Evolutionary conservation across 2,797 vertebrate species (phyloP).

Genomic region (Podargus strigoides): DNA sequence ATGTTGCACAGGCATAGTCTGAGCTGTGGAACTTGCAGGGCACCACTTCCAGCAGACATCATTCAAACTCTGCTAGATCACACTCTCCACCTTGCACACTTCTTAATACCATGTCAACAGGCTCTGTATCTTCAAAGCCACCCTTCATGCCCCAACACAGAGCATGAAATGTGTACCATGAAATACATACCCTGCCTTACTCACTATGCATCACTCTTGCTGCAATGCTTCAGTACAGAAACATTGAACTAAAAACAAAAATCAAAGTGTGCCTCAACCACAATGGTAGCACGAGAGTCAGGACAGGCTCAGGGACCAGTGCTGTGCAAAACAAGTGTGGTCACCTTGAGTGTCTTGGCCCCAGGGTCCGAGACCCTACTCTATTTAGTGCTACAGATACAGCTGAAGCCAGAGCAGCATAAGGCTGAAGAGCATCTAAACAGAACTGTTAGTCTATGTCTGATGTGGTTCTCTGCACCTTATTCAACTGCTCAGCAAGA

Average conservation of each 20-base stretch:
- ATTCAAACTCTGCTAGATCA: background rate
- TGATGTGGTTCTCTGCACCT: background rate
- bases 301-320: background rate
- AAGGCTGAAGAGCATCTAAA: background rate
- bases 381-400: accelerated
- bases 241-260: background rate
- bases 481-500: background rate
- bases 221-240: background rate
- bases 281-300: background rate
- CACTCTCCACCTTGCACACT: background rate
- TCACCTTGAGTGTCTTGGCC: accelerated
- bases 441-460: background rate
- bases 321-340: background rate
- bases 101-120: background rate
- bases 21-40: background rate
- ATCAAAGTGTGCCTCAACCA: background rate
- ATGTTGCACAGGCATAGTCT: accelerated
- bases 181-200: accelerated
- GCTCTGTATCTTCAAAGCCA: background rate
- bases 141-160: background rate
- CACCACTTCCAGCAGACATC: background rate
- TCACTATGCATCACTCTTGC: background rate
- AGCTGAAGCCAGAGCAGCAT: background rate
- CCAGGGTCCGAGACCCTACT: background rate
- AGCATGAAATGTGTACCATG: background rate